A percentile compares a stretch with the other conserved stretches of the same genome.
Evolutionary conservation across 2,113 vertebrate genomes (phyloP).

Genomic region (Dasypus novemcinctus): DNA sequence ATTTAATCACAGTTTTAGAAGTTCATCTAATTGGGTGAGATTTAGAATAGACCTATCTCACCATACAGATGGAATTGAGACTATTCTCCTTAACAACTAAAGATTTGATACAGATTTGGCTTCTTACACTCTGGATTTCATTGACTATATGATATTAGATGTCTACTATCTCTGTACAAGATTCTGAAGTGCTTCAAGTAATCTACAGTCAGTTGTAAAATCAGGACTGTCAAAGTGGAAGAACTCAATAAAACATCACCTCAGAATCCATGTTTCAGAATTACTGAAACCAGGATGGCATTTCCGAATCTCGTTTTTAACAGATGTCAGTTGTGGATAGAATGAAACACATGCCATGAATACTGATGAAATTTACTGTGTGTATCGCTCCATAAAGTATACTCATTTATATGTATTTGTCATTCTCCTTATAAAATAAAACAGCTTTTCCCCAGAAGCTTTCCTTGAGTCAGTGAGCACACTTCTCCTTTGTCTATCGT

Average conservation of each 20-base stretch:
- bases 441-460: background rate
- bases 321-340: background rate
- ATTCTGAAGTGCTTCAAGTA: background rate
- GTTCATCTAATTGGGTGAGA: background rate
- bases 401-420: background rate
- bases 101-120: fast-evolving
- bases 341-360: background rate
- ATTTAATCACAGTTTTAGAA: slow-evolving; percentile 46
- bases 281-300: background rate
- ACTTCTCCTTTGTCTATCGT: background rate
- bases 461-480: background rate
- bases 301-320: background rate
- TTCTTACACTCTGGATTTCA: fast-evolving
- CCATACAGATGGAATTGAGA: background rate
- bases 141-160: background rate
- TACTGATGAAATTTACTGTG: background rate
- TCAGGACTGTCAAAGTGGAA: background rate
- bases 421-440: background rate
- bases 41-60: background rate
- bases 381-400: background rate
- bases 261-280: background rate
- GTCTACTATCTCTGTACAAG: background rate
- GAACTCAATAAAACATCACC: background rate
- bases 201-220: background rate
- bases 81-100: background rate